These are phyloP conservation scores for Dromiciops gliroides DNA, from an alignment of 2,113 vertebrate genomes.

Conservation along the genomic window DNA sequence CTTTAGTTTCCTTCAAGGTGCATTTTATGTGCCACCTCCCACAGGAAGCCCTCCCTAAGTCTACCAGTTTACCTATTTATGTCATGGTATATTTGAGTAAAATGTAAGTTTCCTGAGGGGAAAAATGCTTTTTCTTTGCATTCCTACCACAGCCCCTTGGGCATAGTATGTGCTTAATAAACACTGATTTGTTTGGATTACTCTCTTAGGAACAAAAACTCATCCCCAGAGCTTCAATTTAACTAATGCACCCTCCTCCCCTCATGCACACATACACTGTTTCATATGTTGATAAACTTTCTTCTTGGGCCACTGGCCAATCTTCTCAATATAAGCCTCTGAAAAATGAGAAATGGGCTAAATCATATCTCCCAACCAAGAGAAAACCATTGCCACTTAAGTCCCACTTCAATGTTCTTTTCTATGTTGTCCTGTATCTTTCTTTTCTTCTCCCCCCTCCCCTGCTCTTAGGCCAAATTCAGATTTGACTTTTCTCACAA, in stretches of 20 bases:
- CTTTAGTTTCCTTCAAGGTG: not conserved
- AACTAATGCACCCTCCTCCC: not conserved
- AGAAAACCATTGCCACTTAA: not conserved
- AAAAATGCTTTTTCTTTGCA: not conserved
- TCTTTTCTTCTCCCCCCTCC: not conserved
- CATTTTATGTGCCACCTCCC: not conserved
- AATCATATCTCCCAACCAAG: not conserved
- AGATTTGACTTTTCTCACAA: conserved; percentile 75
- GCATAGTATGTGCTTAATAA: no score
- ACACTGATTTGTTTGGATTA: not conserved
- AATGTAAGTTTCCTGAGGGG: not conserved
- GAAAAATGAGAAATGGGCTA: not conserved
- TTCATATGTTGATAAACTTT: no score
- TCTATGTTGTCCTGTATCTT: not conserved
- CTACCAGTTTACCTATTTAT: not conserved
- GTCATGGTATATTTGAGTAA: not conserved
- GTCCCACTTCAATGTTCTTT: not conserved
- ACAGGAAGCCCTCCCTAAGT: not conserved
- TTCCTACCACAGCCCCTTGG: not conserved
- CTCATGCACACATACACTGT: not conserved
- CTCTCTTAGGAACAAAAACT: not conserved
- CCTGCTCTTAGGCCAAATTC: conserved; percentile 55
- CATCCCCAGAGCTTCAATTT: not conserved
- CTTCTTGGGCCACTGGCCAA: not conserved
- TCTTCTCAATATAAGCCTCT: not conserved